A percentile compares a stretch with the other conserved stretches of the same genome.
phyloP scores from a whole-genome alignment of 2,888 invertebrate species.

The Nephrocerus scutellatus region DNA sequence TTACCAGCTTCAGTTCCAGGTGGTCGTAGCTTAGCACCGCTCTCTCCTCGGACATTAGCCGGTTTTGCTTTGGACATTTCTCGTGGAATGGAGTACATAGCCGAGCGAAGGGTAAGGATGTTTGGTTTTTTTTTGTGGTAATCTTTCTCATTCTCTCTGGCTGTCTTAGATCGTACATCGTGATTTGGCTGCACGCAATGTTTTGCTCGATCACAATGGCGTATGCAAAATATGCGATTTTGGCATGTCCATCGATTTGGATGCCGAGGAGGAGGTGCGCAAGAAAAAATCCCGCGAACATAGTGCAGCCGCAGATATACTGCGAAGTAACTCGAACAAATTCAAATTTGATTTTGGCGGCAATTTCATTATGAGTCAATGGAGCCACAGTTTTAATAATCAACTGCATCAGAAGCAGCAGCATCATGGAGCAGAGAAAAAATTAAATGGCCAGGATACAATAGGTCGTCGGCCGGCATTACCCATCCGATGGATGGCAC shows the following conservation, averaged over 20 bases:
- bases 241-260: conserved; percentile 71
- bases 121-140: conserved; percentile 2
- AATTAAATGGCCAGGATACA: conserved; percentile 33
- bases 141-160: conserved; percentile 2
- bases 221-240: conserved; percentile 84
- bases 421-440: conserved; percentile 23
- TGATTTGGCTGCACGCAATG: conserved; percentile 75
- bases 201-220: conserved; percentile 76
- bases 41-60: conserved; percentile 59
- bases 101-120: conserved; percentile 67
- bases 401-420: conserved; percentile 19
- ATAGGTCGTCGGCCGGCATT: conserved; percentile 44
- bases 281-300: conserved; percentile 1
- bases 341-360: conserved; percentile 43
- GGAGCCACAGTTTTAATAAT: conserved; percentile 33
- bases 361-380: conserved; percentile 41
- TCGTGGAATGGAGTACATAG: conserved; percentile 77
- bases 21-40: conserved; percentile 42
- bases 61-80: conserved; percentile 77
- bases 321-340: conserved; percentile 35
- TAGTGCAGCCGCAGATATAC: conserved; percentile 35
- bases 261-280: too few species aligned
- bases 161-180: conserved; percentile 70
- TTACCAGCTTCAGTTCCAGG: conserved; percentile 50
- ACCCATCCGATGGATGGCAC: conserved; percentile 69